Conservation (phyloP, 2,888 invertebrate genomes). For the Metellina segmentata region DNA sequence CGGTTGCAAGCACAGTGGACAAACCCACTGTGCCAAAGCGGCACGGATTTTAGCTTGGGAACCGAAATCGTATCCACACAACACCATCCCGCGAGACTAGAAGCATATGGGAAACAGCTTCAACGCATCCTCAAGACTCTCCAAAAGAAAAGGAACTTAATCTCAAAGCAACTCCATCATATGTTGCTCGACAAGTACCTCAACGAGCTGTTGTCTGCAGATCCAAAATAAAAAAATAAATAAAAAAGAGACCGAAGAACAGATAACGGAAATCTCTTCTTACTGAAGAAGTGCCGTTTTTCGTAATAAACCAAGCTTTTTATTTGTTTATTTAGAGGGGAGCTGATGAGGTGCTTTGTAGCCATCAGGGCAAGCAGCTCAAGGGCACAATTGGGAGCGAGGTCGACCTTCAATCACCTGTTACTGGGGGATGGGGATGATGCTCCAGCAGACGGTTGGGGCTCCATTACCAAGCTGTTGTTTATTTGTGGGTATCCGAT, state of each 20-base stretch:
- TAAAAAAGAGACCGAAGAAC: not conserved
- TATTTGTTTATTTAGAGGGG: constrained; percentile 21
- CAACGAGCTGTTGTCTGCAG: not conserved
- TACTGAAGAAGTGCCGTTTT: constrained; percentile 24
- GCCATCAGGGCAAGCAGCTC: not conserved
- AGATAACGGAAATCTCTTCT: not conserved
- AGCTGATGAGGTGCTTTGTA: constrained; percentile 5
- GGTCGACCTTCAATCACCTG: constrained; percentile 39
- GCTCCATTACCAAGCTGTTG: constrained; percentile 53
- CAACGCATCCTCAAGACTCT: too few species aligned
- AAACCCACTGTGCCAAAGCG: too few species aligned
- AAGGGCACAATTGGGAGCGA: not conserved
- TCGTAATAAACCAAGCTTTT: constrained; percentile 11
- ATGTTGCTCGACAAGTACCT: not conserved
- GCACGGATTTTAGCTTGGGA: too few species aligned
- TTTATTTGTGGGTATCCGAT: constrained; percentile 44
- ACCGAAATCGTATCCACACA: too few species aligned
- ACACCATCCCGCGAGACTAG: too few species aligned
- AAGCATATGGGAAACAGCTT: too few species aligned
- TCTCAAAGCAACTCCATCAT: not conserved
- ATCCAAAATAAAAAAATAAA: not conserved
- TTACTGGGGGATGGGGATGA: constrained; percentile 37
- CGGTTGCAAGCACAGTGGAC: too few species aligned
- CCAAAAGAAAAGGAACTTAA: not conserved
- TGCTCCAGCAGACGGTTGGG: not conserved